Percentiles rank a stretch among this genome's conserved stretches.
phyloP scores from a whole-genome alignment of 2,888 invertebrate species.

The Neoascia interrupta region DNA sequence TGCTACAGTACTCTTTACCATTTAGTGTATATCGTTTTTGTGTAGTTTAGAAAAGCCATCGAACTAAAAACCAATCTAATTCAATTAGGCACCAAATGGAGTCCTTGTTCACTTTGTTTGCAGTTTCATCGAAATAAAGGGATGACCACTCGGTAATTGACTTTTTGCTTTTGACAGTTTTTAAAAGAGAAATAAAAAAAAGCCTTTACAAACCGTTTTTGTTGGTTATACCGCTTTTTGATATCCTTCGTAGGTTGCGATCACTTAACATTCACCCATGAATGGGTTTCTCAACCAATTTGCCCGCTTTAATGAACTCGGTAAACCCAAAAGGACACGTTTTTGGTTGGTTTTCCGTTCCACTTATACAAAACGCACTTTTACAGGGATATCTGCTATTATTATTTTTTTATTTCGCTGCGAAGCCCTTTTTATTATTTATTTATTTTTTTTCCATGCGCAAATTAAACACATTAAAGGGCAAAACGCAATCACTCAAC shows the following conservation, averaged over 20 bases:
- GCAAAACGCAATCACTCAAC: constrained; percentile 58
- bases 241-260: constrained; percentile 31
- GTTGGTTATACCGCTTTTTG: background rate
- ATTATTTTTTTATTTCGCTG: constrained; percentile 23
- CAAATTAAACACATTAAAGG: constrained; percentile 58
- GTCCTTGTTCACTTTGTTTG: background rate
- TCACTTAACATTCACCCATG: constrained; percentile 18
- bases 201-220: constrained; percentile 36
- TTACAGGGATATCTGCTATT: constrained; percentile 31
- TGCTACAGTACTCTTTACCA: constrained; percentile 27
- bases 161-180: constrained; percentile 48
- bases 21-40: constrained; percentile 32
- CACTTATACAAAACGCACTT: constrained; percentile 25
- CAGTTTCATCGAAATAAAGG: background rate
- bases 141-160: constrained; percentile 38
- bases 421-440: constrained; percentile 16
- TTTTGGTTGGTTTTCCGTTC: constrained; percentile 15
- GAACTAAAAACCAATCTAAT: constrained; percentile 58
- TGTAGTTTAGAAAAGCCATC: constrained; percentile 42
- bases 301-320: constrained; percentile 56
- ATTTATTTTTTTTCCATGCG: constrained; percentile 9
- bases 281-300: constrained; percentile 28
- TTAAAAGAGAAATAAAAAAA: background rate
- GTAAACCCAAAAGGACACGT: constrained; percentile 22
- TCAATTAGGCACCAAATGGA: constrained; percentile 55